Conservation (phyloP, 2,113 vertebrate species). For the Etia nguti region DNA sequence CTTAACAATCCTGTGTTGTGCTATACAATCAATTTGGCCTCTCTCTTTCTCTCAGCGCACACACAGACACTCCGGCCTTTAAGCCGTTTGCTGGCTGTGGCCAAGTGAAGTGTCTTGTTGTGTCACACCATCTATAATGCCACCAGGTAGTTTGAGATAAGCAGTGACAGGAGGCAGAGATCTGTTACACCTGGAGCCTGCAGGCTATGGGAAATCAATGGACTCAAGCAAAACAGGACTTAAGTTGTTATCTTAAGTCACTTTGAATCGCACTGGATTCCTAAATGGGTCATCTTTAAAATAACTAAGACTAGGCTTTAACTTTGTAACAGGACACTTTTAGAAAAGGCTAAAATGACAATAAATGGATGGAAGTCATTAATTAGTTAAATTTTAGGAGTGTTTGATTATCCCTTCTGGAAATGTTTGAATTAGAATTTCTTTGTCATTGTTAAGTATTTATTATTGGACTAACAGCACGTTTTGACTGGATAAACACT, state of each 20-base stretch:
- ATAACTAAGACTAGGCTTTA: neutral
- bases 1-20: conserved; percentile 56
- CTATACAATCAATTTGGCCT: conserved; percentile 53
- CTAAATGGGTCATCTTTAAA: neutral
- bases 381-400: neutral
- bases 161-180: conserved; percentile 33
- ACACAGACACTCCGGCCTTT: conserved; percentile 28
- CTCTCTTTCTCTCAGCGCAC: conserved; percentile 4
- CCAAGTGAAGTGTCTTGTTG: conserved; percentile 29
- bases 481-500: neutral
- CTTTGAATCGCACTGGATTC: neutral
- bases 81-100: conserved; percentile 6
- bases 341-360: neutral
- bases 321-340: neutral
- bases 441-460: neutral
- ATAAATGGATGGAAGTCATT: neutral
- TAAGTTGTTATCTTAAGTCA: neutral
- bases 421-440: neutral
- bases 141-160: conserved; percentile 12
- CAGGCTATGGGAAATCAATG: conserved; percentile 37
- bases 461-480: neutral
- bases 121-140: conserved; percentile 23
- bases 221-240: neutral
- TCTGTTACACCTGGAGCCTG: conserved; percentile 39
- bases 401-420: neutral